Base-by-base conservation (phyloP, 1,140 invertebrate species). In the Bombus soroeensis region DNA sequence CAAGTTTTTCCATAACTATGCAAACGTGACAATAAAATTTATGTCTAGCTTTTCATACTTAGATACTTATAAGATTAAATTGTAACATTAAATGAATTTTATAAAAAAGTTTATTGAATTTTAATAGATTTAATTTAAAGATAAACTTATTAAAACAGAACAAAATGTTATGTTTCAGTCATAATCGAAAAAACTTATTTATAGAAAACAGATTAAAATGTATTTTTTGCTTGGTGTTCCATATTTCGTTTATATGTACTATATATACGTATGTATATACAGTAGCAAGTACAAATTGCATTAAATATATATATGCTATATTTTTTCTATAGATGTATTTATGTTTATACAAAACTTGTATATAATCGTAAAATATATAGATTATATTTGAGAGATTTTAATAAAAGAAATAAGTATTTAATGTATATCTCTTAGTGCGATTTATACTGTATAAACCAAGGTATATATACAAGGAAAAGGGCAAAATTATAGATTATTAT, bases 281-380 rank as follows among this genome's bases (percentile, higher is more conserved):
- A 76, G 37, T 76, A 39, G 15, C 25, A 18, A 78, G 43, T 70
- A 71, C 6, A 43, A 80, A 57, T 28, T 76, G 47, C 12, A 57
- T 76, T 37, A 28, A 43, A 39, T 71, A 32, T 43, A 47, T 62
- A 13, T 75, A n/a, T 28, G 47, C 15, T 74, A 64, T 41, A 43
- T 66, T 39, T 82, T 74, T n/a, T 39, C 32, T 66, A 79, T 81
- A n/a, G 12, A 73, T 62, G 28, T 62, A 81, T 12, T 34, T 13
- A 62, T 66, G 10, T 22, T 83, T 75, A 22, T 76, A 64, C 28
- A 43, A 74, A 53, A 32, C 28, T 82, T 83, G n/a, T 78, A 77
- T 57, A 53, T 53, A 83, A 77, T 77, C n/a, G n/a, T 47, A 64
- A 43, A 79, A 62, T 81, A 39, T 22, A 28, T 57, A 32, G 6